Base-by-base conservation (phyloP, 2,888 invertebrate genomes). In the Dryobotodes eremita region DNA sequence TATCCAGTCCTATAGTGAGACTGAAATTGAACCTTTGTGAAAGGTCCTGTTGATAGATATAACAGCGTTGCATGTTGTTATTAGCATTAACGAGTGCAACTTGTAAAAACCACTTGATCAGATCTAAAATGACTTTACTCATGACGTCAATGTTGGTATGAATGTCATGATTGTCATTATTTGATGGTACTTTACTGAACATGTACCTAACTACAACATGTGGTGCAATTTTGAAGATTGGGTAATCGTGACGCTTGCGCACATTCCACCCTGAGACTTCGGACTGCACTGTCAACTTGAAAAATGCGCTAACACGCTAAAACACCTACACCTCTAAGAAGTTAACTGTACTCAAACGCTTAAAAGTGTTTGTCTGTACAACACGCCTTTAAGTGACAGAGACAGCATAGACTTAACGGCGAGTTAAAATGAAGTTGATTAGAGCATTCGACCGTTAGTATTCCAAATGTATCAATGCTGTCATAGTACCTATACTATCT, bases 401-500 rank as follows among this genome's bases (percentile, higher is more conserved):
- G 10, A 20, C 26, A 70, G 11, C n/a, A 57, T 20, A n/a, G 70
- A n/a, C 55, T 65, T 75, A 64, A 31, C 6, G 61, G 48, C 53
- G 31, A 59, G 50, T 23, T 78, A 20, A n/a, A 69, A 61, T 53
- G 17, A 15, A 61, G 31, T 61, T 31, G 13, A 48, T 71, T 71
- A 53, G n/a, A 72, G 50, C 57, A 79, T 48, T 75, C 7, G 17
- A 75, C 13, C 53, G 31, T 65, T 73, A 53, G 17, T 48, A 13
- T 59, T 64, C 26, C 1, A 50, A 65, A 31, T 50, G 15, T 31
- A n/a, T 50, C 48, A 20, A 13, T 50, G 11, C 36, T 55, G 36
- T 55, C 15, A 61, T 20, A 68, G 36, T 71, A 26, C 6, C 8
- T 53, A 69, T 31, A 23, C 26, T 23, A 10, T 31, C 1, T 23